phyloP scores from a whole-genome alignment of 1,140 invertebrate species.

The Ptiloglossa arizonensis region DNA sequence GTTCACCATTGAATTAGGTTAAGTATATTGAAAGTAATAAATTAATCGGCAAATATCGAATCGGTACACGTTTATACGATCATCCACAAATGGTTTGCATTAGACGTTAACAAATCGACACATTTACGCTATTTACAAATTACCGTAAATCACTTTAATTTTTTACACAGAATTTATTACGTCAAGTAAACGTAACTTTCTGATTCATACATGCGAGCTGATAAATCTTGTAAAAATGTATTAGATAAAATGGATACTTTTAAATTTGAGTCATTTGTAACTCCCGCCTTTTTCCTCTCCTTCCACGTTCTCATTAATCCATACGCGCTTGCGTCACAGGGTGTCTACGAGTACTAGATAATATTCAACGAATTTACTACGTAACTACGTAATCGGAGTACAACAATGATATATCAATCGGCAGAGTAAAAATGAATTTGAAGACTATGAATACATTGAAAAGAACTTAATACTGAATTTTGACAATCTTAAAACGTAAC shows the following conservation, averaged over 20 bases:
- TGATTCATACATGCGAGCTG: background rate
- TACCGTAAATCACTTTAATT: background rate
- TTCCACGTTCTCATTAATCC: background rate
- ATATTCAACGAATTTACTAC: conserved; percentile 25
- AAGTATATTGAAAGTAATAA: background rate
- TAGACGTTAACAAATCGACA: background rate
- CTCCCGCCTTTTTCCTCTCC: conserved; percentile 33
- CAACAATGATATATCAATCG: background rate
- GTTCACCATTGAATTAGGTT: background rate
- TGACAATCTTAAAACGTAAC: too few species aligned
- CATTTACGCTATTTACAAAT: too few species aligned
- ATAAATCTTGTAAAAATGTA: background rate
- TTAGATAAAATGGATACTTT: background rate
- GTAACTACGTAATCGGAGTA: conserved; percentile 7
- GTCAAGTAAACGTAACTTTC: background rate
- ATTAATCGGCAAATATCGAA: background rate
- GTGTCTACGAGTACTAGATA: conserved; percentile 13
- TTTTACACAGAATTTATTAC: background rate
- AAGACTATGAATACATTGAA: too few species aligned
- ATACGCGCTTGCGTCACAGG: conserved; percentile 15
- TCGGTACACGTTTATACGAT: background rate
- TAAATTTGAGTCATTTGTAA: background rate
- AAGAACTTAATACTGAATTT: too few species aligned
- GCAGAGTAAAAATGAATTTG: background rate
- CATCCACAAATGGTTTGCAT: background rate